Evolutionary conservation across 2,113 vertebrate genomes (phyloP).

Genomic region (Lophius piscatorius): DNA sequence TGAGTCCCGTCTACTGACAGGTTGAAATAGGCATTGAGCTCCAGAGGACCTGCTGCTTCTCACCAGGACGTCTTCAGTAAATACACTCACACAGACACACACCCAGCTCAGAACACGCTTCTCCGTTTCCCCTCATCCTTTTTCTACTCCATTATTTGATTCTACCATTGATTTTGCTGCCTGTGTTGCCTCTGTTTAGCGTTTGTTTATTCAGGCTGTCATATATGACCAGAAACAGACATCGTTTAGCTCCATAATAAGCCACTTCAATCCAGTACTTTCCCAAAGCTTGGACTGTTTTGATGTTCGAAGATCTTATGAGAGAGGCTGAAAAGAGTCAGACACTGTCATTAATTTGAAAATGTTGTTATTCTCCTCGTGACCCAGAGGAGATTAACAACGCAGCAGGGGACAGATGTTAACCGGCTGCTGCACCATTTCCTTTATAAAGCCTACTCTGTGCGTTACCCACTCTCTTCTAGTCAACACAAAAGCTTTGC

Average conservation of each 20-base stretch:
- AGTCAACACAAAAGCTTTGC: not conserved
- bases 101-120: not conserved
- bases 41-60: not conserved
- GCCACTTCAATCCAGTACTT: not conserved
- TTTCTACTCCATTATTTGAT: constrained; percentile 23
- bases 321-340: not conserved
- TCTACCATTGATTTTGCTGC: constrained; percentile 19
- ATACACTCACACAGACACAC: too few species aligned
- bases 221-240: constrained; percentile 2
- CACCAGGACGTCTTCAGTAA: not conserved
- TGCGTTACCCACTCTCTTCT: not conserved
- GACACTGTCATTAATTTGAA: not conserved
- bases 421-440: not conserved
- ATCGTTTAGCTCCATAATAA: not conserved
- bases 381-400: not conserved
- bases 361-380: too few species aligned
- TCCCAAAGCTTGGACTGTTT: not conserved
- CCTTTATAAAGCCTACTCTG: not conserved
- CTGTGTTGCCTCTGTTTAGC: constrained; percentile 18
- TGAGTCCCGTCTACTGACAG: constrained; percentile 23
- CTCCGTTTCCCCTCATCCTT: constrained; percentile 22
- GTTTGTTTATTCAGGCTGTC: constrained; percentile 12
- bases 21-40: constrained; percentile 31
- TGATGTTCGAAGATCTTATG: not conserved
- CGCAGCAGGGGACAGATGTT: not conserved